Base-by-base conservation (phyloP, 1,140 invertebrate genomes). In the Drepana arcuata region DNA sequence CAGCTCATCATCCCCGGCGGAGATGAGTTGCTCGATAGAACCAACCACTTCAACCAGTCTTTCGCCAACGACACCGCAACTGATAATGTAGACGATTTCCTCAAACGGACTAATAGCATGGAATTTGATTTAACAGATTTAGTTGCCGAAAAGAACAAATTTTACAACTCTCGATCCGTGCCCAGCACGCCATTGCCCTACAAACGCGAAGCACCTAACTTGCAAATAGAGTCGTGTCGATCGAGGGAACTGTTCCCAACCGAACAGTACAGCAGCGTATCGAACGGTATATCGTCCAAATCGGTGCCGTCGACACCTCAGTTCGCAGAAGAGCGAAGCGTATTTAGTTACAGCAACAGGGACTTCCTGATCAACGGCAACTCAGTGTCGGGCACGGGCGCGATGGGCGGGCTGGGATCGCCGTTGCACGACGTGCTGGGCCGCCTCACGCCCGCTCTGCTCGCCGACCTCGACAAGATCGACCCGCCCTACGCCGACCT, bases 291-390 rank as follows among this genome's bases (percentile, higher is more conserved):
- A 48, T 85, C 84, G 30, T 89, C 88, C 1, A 87, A 88, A 50
- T 89, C 88, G 0, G 88, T 89, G 70, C 88, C 88, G 29, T 88
- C 87, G 1, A 90, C 88, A 23, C 88, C 88, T 16, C 69, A 84
- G 36, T 43, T 85, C 16, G 79, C 68, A 0, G 77, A 83, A 42
- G 83, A 84, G 14, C 49, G 77, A 29, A 81, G 60, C 36, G 78
- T 86, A 11, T 89, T 89, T 55, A 86, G 85, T 26, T 89, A 88
- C 53, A 88, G 86, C 52, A 85, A 84, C 34, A 67, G 85, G 42
- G 86, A 88, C 55, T 88, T 86, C 48, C 78, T 88, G 2, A 87
- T 87, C 21, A 88, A 88, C 51, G 86, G 86, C 9, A 87, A 87
- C 43, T 86, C 85, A 0, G 82, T 87, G 10, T 64, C 69, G 37